Evolutionary conservation across 2,888 invertebrate species (phyloP), one percentile per base, ranked within the genome.

Genomic region (Macaria notata): DNA sequence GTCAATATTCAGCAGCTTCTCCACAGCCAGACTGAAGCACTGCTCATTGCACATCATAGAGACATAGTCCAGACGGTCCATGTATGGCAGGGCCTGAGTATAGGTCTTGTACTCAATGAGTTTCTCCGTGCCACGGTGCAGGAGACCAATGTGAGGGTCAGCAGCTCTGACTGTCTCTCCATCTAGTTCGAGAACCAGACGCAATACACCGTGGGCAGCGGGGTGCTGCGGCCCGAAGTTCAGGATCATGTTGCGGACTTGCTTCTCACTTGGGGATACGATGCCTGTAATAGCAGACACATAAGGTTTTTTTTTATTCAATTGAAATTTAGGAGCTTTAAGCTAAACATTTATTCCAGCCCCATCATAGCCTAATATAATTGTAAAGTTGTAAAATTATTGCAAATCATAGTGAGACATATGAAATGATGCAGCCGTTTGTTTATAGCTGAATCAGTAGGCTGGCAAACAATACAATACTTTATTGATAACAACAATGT

Each of bases 41-140:
- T 99, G 99, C 79, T 99, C 99, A 79, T 99, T 99, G 86, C 97
- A 97, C 99, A 99, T 99, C 99, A 99, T 99, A 0, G 99, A 99
- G 0, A 99, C 98, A 77, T 99, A 99, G 88, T 99, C 99, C 54
- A 99, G 91, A 0, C 99, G 95, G 91, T 99, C 99, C 80, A 99
- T 99, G 87, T 99, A 99, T 0, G 99, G 99, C 68, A 99, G 86
- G 0, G 99, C 99, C 84, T 99, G 99, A 2, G 96, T 96, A 85
- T 98, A 99, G 0, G 99, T 99, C 88, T 99, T 99, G 86, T 99
- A 98, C 83, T 99, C 99, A 45, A 99, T 99, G 31, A 99, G 93
- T 80, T 99, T 99, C 81, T 99, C 99, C 0, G 99, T 99, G 43
- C 97, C 99, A 31, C 99, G 94, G 88, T 99, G 99, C 30, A 99